phyloP scores from a whole-genome alignment of 2,888 invertebrate species.

The Papilio elwesi region DNA sequence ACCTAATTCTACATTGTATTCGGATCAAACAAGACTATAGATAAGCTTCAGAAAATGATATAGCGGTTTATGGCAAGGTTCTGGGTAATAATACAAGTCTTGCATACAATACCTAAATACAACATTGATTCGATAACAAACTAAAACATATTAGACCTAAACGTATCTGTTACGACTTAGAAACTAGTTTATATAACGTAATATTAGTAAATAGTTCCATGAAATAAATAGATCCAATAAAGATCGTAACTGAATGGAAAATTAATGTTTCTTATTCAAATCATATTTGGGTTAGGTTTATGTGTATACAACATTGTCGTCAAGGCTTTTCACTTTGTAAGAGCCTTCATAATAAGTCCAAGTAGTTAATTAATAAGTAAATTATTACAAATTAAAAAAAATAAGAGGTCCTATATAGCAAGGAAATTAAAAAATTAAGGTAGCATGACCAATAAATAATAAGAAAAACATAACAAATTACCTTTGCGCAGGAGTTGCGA shows the following conservation, averaged over 20 bases:
- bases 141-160: too few relatives aligned
- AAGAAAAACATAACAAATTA: conserved; percentile 51
- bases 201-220: background rate
- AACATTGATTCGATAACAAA: background rate
- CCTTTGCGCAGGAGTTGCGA: conserved; percentile 78
- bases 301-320: background rate
- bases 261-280: background rate
- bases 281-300: background rate
- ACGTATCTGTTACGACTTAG: background rate
- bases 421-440: conserved; percentile 15
- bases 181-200: background rate
- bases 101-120: background rate
- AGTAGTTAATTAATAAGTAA: background rate
- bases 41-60: conserved; percentile 8
- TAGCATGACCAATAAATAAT: background rate
- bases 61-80: background rate
- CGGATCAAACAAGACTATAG: background rate
- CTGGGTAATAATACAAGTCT: conserved; percentile 1
- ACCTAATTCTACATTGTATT: background rate
- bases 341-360: conserved; percentile 2
- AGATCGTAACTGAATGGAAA: conserved; percentile 7
- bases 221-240: too few relatives aligned
- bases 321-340: conserved; percentile 12
- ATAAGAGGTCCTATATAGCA: conserved; percentile 1
- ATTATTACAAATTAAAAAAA: background rate